Percentiles rank a stretch among this genome's conserved stretches.
phyloP scores from a whole-genome alignment of 1,140 invertebrate species.

The Zaprionus gabonicus region DNA sequence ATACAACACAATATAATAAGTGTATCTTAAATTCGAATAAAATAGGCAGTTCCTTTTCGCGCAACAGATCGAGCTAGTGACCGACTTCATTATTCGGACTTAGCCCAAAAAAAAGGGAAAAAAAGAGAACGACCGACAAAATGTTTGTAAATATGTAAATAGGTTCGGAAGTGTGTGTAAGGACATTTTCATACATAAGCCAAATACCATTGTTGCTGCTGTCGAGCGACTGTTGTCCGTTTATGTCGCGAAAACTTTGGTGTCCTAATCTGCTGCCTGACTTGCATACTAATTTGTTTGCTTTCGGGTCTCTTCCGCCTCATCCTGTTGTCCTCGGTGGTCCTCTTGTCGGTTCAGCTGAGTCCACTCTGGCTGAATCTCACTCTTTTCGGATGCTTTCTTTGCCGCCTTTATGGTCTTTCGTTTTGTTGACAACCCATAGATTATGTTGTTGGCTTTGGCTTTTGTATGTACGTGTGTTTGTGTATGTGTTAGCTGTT shows the following conservation, averaged over 20 bases:
- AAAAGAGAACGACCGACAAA: constrained; percentile 20
- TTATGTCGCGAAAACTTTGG: constrained; percentile 83
- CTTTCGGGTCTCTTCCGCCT: constrained; percentile 28
- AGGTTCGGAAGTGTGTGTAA: constrained; percentile 19
- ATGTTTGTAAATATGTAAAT: constrained; percentile 36
- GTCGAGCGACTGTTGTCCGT: constrained; percentile 62
- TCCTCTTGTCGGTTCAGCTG: constrained; percentile 5
- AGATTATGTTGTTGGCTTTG: constrained; percentile 82
- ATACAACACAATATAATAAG: not conserved
- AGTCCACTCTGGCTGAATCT: constrained; percentile 13
- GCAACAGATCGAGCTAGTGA: constrained; percentile 67
- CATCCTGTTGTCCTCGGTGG: not conserved
- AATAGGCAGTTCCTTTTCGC: constrained; percentile 4
- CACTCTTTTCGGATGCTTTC: constrained; percentile 48
- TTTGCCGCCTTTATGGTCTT: constrained; percentile 66
- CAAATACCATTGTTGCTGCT: constrained; percentile 59
- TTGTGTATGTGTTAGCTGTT: constrained; percentile 38
- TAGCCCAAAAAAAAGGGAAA: constrained; percentile 31
- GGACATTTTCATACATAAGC: constrained; percentile 46
- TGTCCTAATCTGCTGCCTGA: constrained; percentile 81
- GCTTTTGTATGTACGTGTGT: constrained; percentile 53
- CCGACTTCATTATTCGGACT: constrained; percentile 72
- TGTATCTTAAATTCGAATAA: not conserved
- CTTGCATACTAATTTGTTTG: constrained; percentile 84
- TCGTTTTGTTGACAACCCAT: constrained; percentile 78